Base-by-base conservation (phyloP, 2,888 invertebrate genomes). In the Phytoseiulus persimilis region DNA sequence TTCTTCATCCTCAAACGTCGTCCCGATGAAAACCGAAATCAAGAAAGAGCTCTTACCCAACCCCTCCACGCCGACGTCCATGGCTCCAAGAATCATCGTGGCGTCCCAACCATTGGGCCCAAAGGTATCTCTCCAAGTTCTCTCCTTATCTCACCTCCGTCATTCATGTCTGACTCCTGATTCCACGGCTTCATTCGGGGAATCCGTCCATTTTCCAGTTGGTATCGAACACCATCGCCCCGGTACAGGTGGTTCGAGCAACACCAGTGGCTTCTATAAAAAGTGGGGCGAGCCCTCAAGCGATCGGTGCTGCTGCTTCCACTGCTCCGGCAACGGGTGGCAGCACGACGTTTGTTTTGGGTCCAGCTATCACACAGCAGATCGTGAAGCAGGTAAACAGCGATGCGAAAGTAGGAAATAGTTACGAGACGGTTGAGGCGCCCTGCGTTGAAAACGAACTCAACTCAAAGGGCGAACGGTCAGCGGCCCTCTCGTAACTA, bases 351-450 rank as follows among this genome's bases (percentile, higher is more conserved):
- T 97, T 97, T 93, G 95, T 96, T 91, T 94, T 97, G 91, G 97
- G 97, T 28, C 96, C 96, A 90, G 96, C 97, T 93, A 97, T 97
- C 92, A 96, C 97, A 91, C 97, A 97, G 93, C 97, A 97, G 94
- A 97, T 97, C 5, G 87, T 33, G 39, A 87, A 87, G 87, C 87
- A 87, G 87, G 87, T 93, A 90, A 90, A 91, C 89, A 84, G 32
- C 39, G 65, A 65, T 18, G 65, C 23, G 28, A 3, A 65, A 11
- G 23, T 65, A 2, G 65, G 14, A 23, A 65, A 65, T 18, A 18
- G 28, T 23, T 14, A 14, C 65, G 18, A 28, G 28, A 65, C 5
- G 65, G 65, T 2, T 65, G 65, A 18, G 65, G 65, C 65, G 65
- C 14, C n/a, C 23, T 28, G 14, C 65, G 65, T 23, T 18, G 65